Base-by-base conservation (phyloP, 2,888 invertebrate genomes). In the Chydorus sphaericus region DNA sequence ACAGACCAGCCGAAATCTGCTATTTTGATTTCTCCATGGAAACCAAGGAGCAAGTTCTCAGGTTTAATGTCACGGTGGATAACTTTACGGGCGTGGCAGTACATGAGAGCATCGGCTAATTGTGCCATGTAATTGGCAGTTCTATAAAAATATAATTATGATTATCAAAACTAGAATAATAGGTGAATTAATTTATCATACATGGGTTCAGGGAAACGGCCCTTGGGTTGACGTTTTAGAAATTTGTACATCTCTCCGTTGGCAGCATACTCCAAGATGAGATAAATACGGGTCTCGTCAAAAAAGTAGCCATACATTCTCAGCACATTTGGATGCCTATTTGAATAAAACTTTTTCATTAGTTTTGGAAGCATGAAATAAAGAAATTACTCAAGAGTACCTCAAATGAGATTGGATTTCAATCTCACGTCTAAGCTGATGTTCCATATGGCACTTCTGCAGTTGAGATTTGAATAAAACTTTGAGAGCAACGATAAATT, bases 1-100 rank as follows among this genome's bases (percentile, higher is more conserved):
- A 96, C 94, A 0, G 94, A 93, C 96, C 96, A 97, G 14, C 96
- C 96, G 73, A 96, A 97, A 70, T 96, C 96, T 6, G 93, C 94
- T 62, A 96, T 87, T 73, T 97, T 97, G 1, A 96, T 73, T 65
- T 92, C 86, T 38, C 85, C 86, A 58, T 83, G 81, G 57, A 80
- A 74, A 1, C 90, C 89, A 4, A 97, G 75, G 6, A 97, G 73
- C 39, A 96, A 73, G 70, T 97, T 97, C 68, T 97, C 96, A 0
- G 96, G 94, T 68, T 96, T 96, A 16, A 96, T 90, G 66, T 96
- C 96, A 59, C 92, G 75, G 62, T 74, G 74, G 50, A 74, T 74
- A 7, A 74, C 73, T 70, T 88, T 85, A 64, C 85, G 87, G 37
- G 79, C 76, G 65, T 96, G 96, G 62, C 93, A 86, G 66, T 94